Percentiles rank a stretch among this genome's conserved stretches.
These are phyloP conservation scores for Stenurella melanura DNA, from an alignment of 2,888 invertebrate genomes.

Conservation along the genomic window DNA sequence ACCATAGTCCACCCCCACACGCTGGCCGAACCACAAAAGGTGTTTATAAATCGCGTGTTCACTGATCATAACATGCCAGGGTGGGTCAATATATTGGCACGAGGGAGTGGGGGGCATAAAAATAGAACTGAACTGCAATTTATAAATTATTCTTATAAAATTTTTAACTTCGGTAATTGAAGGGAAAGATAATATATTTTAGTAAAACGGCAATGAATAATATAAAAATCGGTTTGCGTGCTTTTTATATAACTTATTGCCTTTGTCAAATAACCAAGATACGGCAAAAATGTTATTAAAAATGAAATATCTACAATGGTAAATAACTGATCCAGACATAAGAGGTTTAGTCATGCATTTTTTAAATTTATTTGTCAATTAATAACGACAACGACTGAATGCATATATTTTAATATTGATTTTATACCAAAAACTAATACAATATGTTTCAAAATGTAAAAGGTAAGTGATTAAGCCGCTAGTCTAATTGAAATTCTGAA, in stretches of 20 bases:
- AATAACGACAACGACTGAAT: too few species aligned
- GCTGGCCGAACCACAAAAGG: constrained; percentile 23
- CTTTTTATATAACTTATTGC: neutral
- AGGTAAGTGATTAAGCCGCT: too few species aligned
- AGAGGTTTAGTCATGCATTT: too few species aligned
- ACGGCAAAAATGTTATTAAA: too few species aligned
- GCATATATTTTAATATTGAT: too few species aligned
- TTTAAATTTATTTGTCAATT: too few species aligned
- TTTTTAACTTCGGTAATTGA: constrained; percentile 2
- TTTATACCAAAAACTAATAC: too few species aligned
- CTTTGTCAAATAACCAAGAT: neutral
- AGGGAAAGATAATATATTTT: neutral
- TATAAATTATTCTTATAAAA: neutral
- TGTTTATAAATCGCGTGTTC: constrained; percentile 35
- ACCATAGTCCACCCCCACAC: constrained; percentile 20
- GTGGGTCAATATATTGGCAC: constrained; percentile 35
- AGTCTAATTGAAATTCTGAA: too few species aligned
- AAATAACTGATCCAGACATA: too few species aligned
- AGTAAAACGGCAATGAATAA: neutral
- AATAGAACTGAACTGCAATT: neutral
- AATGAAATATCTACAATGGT: too few species aligned
- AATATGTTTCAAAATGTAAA: too few species aligned
- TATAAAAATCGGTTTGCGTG: neutral
- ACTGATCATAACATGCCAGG: constrained; percentile 32
- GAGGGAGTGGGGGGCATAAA: constrained; percentile 11